phyloP scores from a whole-genome alignment of 2,113 vertebrate species.

The Barbus barbus region DNA sequence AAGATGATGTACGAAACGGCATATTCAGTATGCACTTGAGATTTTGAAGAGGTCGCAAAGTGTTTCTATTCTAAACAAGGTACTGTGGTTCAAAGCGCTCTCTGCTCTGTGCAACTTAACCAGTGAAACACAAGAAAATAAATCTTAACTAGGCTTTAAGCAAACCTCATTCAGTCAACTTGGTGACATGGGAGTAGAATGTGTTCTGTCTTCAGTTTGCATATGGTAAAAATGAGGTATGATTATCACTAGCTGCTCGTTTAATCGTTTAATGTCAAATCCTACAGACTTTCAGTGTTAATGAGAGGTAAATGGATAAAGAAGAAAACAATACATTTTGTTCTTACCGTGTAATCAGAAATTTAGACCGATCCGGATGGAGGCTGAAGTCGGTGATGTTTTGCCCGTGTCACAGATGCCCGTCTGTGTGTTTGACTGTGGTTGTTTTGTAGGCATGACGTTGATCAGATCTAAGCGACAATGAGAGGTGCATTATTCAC shows the following conservation, averaged over 20 bases:
- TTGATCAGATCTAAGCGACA: conserved; percentile 64
- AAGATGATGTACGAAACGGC: conserved; percentile 2
- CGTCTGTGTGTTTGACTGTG: conserved; percentile 39
- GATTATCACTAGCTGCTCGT: background rate
- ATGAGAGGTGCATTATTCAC: conserved; percentile 60
- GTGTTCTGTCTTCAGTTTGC: background rate
- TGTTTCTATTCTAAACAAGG: conserved; percentile 53
- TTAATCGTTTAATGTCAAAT: background rate
- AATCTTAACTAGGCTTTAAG: background rate
- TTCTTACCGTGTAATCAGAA: conserved; percentile 35
- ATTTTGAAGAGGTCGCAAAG: conserved; percentile 48
- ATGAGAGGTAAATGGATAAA: background rate
- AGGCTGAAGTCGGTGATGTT: conserved; percentile 4
- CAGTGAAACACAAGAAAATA: background rate
- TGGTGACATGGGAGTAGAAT: background rate
- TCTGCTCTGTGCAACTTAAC: background rate
- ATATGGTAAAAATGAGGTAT: too few species aligned
- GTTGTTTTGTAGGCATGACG: conserved; percentile 55
- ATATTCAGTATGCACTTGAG: conserved; percentile 37
- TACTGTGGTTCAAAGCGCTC: background rate
- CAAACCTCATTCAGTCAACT: background rate
- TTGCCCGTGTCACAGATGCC: conserved; percentile 13
- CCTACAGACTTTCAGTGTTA: background rate
- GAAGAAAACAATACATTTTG: background rate
- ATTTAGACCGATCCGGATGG: background rate